Evolutionary conservation across 2,797 vertebrate genomes (phyloP).

Genomic region (Megalops cyprinoides): DNA sequence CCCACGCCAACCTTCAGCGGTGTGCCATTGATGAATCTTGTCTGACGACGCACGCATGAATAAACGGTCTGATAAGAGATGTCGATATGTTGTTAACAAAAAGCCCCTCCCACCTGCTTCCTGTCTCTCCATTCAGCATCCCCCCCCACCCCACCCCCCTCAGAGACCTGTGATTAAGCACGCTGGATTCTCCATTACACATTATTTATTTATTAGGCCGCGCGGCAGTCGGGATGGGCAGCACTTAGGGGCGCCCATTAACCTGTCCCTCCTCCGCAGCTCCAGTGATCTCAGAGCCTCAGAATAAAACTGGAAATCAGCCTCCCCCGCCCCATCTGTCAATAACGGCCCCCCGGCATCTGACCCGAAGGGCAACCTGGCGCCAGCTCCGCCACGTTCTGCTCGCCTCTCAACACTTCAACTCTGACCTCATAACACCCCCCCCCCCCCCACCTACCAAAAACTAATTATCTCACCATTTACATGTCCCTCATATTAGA

Average conservation of each 20-base stretch:
- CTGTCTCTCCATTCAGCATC: conserved; percentile 22
- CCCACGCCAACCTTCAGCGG: conserved; percentile 2
- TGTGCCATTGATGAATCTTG: conserved; percentile 25
- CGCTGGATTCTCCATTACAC: conserved; percentile 44
- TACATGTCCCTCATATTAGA: neutral
- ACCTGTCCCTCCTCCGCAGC: conserved; percentile 36
- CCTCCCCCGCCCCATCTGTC: conserved; percentile 27
- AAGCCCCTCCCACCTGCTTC: neutral
- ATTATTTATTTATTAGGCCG: conserved; percentile 75
- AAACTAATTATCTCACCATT: neutral
- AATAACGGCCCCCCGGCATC: conserved; percentile 28
- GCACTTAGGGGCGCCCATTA: conserved; percentile 58
- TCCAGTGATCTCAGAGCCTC: conserved; percentile 47
- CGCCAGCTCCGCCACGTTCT: conserved; percentile 7
- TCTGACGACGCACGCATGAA: conserved; percentile 26
- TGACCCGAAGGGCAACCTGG: conserved; percentile 18
- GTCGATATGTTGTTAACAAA: conserved; percentile 38
- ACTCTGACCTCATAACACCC: conserved; percentile 10
- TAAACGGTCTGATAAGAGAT: conserved; percentile 28
- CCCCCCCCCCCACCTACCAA: conserved; percentile 1
- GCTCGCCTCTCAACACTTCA: conserved; percentile 15
- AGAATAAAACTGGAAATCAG: conserved; percentile 33
- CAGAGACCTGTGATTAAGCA: conserved; percentile 29
- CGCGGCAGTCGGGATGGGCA: conserved; percentile 50
- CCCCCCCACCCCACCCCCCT: neutral